Evolutionary conservation across 2,797 vertebrate genomes (phyloP).

Genomic region (Myotis pilosus): DNA sequence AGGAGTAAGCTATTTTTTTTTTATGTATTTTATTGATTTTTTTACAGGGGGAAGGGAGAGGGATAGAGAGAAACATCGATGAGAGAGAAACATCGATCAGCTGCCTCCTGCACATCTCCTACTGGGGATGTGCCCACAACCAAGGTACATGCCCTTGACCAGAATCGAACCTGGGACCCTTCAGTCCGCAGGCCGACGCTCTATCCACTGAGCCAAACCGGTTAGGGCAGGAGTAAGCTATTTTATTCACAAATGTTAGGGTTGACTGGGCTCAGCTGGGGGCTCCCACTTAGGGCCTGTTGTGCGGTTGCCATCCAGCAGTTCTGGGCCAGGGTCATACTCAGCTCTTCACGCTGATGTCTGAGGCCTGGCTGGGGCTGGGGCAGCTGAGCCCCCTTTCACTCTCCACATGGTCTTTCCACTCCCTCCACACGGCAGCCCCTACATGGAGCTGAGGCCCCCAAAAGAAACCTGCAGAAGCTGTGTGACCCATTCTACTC

Average conservation of each 20-base stretch:
- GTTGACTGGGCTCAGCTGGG: not conserved
- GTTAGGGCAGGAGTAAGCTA: too few relatives aligned
- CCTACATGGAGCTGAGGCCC: not conserved
- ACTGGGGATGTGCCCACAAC: too few relatives aligned
- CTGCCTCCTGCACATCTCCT: too few relatives aligned
- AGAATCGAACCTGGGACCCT: too few relatives aligned
- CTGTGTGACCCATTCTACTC: not conserved
- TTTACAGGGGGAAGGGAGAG: too few relatives aligned
- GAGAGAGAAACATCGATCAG: too few relatives aligned
- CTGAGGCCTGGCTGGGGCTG: not conserved
- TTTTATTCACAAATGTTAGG: not conserved
- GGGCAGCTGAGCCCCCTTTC: not conserved
- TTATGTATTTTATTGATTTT: too few relatives aligned
- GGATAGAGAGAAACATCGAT: too few relatives aligned
- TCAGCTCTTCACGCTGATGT: not conserved
- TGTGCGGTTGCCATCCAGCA: accelerated
- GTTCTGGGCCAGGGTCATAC: not conserved
- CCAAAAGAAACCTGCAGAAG: not conserved
- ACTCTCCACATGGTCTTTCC: not conserved
- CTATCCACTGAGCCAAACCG: too few relatives aligned
- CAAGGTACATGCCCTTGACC: too few relatives aligned
- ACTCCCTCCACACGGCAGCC: not conserved
- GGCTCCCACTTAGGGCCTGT: not conserved
- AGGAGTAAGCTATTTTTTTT: too few relatives aligned
- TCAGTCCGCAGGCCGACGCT: too few relatives aligned